phyloP scores from a whole-genome alignment of 2,888 invertebrate genomes.

The Ypsolopha scabrella region DNA sequence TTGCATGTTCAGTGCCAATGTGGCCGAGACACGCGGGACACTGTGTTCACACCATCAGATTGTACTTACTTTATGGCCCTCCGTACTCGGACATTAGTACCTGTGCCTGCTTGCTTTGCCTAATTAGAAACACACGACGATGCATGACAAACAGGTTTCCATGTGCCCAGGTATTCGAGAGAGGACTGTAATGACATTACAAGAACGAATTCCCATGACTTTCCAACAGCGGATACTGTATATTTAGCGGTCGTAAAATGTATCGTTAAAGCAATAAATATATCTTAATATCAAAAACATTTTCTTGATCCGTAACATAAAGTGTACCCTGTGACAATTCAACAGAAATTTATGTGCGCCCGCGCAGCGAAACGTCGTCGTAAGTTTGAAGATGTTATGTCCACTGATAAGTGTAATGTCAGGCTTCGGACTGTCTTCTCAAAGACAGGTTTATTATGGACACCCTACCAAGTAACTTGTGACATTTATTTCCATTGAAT shows the following conservation, averaged over 20 bases:
- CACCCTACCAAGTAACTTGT: constrained; percentile 37
- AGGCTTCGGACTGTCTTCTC: constrained; percentile 49
- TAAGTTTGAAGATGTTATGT: constrained; percentile 66
- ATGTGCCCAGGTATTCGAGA: no score
- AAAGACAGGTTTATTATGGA: constrained; percentile 61
- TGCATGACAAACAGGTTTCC: not conserved
- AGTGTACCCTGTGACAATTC: constrained; percentile 56
- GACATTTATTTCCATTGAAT: constrained; percentile 1
- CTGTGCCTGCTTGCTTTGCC: constrained; percentile 19
- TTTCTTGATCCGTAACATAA: constrained; percentile 65
- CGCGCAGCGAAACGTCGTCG: constrained; percentile 50
- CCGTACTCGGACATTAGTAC: constrained; percentile 50
- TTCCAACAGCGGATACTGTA: not conserved
- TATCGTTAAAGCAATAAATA: constrained; percentile 30
- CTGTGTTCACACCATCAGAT: constrained; percentile 67
- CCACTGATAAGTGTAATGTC: constrained; percentile 60
- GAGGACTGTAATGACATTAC: not conserved
- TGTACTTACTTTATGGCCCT: constrained; percentile 54
- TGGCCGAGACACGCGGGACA: constrained; percentile 42
- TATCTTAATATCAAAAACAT: constrained; percentile 65
- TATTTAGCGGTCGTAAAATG: constrained; percentile 1
- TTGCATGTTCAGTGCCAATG: constrained; percentile 60
- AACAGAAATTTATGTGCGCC: constrained; percentile 55
- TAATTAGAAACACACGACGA: constrained; percentile 4
- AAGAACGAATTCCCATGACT: not conserved